phyloP scores from a whole-genome alignment of 2,113 vertebrate genomes.

The Pogona vitticeps region DNA sequence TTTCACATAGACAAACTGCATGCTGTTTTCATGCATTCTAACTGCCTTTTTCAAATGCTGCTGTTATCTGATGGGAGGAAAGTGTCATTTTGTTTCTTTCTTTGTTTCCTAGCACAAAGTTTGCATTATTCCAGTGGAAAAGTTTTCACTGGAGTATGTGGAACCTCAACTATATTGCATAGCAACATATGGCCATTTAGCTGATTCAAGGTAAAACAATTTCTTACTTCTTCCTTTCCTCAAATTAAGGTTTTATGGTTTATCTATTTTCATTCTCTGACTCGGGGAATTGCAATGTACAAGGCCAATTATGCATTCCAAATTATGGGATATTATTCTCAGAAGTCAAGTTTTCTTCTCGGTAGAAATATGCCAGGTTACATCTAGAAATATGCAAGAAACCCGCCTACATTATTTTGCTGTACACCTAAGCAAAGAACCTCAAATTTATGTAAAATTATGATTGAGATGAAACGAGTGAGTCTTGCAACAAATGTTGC shows the following conservation, averaged over 20 bases:
- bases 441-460: neutral
- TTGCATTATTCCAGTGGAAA: conserved; percentile 82
- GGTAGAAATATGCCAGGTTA: neutral
- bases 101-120: conserved; percentile 83
- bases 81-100: conserved; percentile 14
- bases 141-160: conserved; percentile 86
- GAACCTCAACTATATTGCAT: conserved; percentile 85
- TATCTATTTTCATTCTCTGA: conserved; percentile 30
- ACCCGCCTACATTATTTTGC: neutral
- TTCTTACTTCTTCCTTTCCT: neutral
- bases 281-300: neutral
- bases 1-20: neutral
- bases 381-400: neutral
- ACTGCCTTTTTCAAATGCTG: neutral
- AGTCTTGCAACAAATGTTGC: neutral
- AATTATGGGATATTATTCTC: neutral
- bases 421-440: too few relatives aligned
- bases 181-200: conserved; percentile 76
- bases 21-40: neutral
- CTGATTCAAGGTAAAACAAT: conserved; percentile 70
- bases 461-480: neutral
- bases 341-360: neutral
- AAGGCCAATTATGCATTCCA: neutral
- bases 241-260: conserved; percentile 30
- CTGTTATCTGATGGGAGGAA: neutral